phyloP scores from a whole-genome alignment of 1,140 invertebrate genomes.

The Grapholita molesta region DNA sequence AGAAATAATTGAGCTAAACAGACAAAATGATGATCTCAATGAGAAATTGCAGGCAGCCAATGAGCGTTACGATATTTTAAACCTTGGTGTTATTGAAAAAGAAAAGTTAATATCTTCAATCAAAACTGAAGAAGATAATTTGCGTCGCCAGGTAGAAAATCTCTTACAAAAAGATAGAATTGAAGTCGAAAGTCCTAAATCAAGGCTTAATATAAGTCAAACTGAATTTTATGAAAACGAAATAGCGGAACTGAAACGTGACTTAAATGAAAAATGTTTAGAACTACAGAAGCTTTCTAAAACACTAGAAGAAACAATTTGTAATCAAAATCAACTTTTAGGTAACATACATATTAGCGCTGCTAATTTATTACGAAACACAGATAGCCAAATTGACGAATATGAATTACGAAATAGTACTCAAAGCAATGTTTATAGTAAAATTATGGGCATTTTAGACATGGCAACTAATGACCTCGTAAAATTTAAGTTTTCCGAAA shows the following conservation, averaged over 20 bases:
- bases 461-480: slow-evolving; percentile 34
- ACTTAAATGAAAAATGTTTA: slow-evolving; percentile 14
- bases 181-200: not conserved
- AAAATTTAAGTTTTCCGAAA: slow-evolving; percentile 17
- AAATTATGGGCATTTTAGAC: slow-evolving; percentile 30
- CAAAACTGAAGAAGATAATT: not conserved
- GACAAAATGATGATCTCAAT: not conserved
- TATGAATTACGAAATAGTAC: slow-evolving; percentile 22
- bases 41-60: not conserved
- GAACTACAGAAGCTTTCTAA: slow-evolving; percentile 19
- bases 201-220: not conserved
- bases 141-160: not conserved
- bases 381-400: slow-evolving; percentile 36
- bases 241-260: slow-evolving; percentile 8
- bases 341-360: slow-evolving; percentile 31
- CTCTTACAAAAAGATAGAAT: not conserved
- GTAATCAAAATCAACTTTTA: slow-evolving; percentile 30
- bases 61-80: not conserved
- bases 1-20: not conserved
- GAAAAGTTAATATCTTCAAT: not conserved
- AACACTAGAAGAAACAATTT: slow-evolving; percentile 23
- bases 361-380: slow-evolving; percentile 24
- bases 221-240: not conserved
- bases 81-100: not conserved
- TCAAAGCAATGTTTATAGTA: not conserved